Percentiles rank a stretch among this genome's conserved stretches.
phyloP scores from a whole-genome alignment of 2,888 invertebrate species.

The Xylota segnis region DNA sequence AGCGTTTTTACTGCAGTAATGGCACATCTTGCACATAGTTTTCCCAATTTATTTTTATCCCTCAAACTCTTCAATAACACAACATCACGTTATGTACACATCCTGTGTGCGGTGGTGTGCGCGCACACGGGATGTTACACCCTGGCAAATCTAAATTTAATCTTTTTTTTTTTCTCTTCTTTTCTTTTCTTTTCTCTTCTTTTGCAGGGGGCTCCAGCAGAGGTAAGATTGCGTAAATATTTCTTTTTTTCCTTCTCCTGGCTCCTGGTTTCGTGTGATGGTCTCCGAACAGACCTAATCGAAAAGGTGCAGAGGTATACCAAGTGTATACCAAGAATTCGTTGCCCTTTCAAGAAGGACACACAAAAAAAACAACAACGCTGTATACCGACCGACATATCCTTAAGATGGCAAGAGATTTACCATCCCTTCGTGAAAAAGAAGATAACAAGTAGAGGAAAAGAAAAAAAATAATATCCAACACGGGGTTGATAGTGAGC shows the following conservation, averaged over 20 bases:
- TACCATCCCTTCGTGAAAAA: conserved; percentile 42
- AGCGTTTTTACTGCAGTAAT: conserved; percentile 84
- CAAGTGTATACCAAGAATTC: conserved; percentile 35
- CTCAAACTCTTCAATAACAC: conserved; percentile 76
- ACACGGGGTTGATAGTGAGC: conserved; percentile 53
- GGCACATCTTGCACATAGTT: conserved; percentile 85
- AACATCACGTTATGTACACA: conserved; percentile 48
- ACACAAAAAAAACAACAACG: conserved; percentile 36
- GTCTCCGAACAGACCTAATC: conserved; percentile 31
- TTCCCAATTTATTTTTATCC: conserved; percentile 83
- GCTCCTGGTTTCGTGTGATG: conserved; percentile 12
- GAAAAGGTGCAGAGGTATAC: conserved; percentile 62
- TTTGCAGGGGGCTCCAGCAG: conserved; percentile 24
- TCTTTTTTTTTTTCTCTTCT: conserved; percentile 54
- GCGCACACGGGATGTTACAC: conserved; percentile 43
- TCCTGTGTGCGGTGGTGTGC: conserved; percentile 27
- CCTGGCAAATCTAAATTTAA: conserved; percentile 74
- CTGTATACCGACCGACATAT: conserved; percentile 36
- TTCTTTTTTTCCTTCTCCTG: conserved; percentile 33
- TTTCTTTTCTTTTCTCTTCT: background rate
- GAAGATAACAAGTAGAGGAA: conserved; percentile 41
- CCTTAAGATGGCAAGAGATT: conserved; percentile 66
- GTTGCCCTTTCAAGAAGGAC: conserved; percentile 46
- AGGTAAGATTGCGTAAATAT: conserved; percentile 75
- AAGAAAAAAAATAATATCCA: conserved; percentile 27